Evolutionary conservation across 2,797 vertebrate species (phyloP).

Genomic region (Lutjanus argentimaculatus): DNA sequence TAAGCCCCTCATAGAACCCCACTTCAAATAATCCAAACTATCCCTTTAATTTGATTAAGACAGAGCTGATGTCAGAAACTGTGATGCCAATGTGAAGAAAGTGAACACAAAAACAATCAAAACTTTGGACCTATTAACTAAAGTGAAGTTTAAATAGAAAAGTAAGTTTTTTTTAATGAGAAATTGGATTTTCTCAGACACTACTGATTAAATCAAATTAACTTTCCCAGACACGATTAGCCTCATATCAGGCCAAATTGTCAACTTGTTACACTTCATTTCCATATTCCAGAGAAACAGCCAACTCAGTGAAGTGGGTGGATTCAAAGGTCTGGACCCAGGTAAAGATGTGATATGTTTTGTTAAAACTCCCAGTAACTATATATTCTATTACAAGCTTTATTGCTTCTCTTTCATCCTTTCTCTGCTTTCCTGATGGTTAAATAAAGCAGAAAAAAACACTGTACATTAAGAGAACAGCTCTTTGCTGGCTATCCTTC

Average conservation of each 20-base stretch:
- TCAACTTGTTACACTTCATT: no score
- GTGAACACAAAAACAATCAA: not conserved
- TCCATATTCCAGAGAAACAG: no score
- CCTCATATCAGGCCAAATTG: no score
- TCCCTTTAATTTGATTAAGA: not conserved
- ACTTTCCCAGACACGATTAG: not conserved
- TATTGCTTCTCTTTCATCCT: not conserved
- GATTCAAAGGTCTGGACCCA: no score
- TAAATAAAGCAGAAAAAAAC: not conserved
- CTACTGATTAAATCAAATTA: not conserved
- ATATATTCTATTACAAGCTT: not conserved
- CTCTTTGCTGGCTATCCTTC: slow-evolving; percentile 3
- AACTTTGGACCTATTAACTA: not conserved
- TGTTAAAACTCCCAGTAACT: not conserved
- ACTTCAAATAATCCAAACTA: no score
- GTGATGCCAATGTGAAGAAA: not conserved
- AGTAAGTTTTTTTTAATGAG: no score
- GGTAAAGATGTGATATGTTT: not conserved
- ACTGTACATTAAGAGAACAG: slow-evolving; percentile 4
- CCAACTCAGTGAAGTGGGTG: no score
- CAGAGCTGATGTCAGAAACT: not conserved
- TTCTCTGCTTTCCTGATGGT: not conserved
- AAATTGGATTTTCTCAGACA: not conserved
- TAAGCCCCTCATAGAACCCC: no score
- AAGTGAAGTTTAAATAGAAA: no score